Base-by-base conservation (phyloP, 2,888 invertebrate genomes). In the Drosophila affinis region DNA sequence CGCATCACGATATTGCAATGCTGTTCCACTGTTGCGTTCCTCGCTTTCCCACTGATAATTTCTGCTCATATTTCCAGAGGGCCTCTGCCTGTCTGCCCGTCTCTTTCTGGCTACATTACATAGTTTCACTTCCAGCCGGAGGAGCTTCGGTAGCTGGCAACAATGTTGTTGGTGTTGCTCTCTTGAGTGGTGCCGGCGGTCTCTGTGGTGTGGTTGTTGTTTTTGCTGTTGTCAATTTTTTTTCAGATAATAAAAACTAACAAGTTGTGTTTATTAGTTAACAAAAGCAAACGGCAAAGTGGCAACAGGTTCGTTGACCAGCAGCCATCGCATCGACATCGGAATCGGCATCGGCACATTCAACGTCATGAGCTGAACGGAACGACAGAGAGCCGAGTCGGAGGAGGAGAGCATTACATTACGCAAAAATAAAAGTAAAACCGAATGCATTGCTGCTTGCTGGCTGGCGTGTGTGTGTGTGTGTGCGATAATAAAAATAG, bases 261-360 rank as follows among this genome's bases (percentile, higher is more conserved):
- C 78, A 77, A 69, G 59, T 77, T 75, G 74, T 77, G 65, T 75
- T 75, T 80, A 67, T 72, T 72, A 74, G 63, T 72, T 74, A 74
- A 59, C 67, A 64, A 64, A 78, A 58, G 62, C 62, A 32, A 58
- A 60, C 45, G 48, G 39, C 39, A 49, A 34, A 39, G 44, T n/a
- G 32, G 49, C 69, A 61, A 61, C 62, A 82, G 70, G 80, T 83
- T 81, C 80, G 67, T 76, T 83, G 81, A 78, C 81, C 81, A 78
- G 69, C 34, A 21, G 14, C 57, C 70, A 58, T 62, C 71, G 72
- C 60, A 74, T 76, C 63, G 53, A 54, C 17, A 24, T 24, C 24
- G 24, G 5, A 4, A 24, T 24, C 24, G 24, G 72, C 60, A 74
- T 76, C 63, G 53, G 52, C 17, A 57, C 39, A 34, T 47, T 34